Base-by-base conservation (phyloP, 2,888 invertebrate genomes). In the Miltochrista miniata region DNA sequence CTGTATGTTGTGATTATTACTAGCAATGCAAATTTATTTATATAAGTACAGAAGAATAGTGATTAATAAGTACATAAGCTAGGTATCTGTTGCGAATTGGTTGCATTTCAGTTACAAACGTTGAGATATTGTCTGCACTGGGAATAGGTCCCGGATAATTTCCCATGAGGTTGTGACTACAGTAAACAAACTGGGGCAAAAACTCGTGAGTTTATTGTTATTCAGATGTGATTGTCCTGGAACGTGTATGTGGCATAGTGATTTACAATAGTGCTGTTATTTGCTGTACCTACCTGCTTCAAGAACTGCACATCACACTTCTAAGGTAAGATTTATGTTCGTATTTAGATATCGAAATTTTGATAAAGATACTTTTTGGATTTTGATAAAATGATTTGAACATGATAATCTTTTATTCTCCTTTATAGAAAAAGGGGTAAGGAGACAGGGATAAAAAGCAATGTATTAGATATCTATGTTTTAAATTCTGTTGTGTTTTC, bases 151-250 rank as follows among this genome's bases (percentile, higher is more conserved):
- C 72, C 73, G 72, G 74, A 70, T 83, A 80, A 85, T 87, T 87
- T 87, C 84, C 83, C 83, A 68, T 56, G 87, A 81, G 90, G 88
- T 90, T 89, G 90, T 89, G 89, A 87, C 79, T 83, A 76, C 72
- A 79, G 81, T 85, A 85, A 81, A 80, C 72, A 75, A 75, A 83
- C 79, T 79, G 75, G 73, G 68, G 70, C 62, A 76, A 77, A 79
- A 82, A 84, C 82, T 85, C 78, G 73, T 68, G 67, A 72, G 66
- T 71, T 72, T 56, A 68, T 80, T 81, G 72, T 76, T 71, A 76
- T 80, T 81, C 70, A 73, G 72, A 79, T 82, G 82, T 75, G 74
- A 72, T 76, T 78, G 74, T 76, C 71, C 59, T 74, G 73, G 74
- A 68, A 72, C 69, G 72, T 74, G 45, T 43, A 45, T 45, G 74